phyloP scores from a whole-genome alignment of 2,888 invertebrate genomes.

The Sicus ferrugineus region DNA sequence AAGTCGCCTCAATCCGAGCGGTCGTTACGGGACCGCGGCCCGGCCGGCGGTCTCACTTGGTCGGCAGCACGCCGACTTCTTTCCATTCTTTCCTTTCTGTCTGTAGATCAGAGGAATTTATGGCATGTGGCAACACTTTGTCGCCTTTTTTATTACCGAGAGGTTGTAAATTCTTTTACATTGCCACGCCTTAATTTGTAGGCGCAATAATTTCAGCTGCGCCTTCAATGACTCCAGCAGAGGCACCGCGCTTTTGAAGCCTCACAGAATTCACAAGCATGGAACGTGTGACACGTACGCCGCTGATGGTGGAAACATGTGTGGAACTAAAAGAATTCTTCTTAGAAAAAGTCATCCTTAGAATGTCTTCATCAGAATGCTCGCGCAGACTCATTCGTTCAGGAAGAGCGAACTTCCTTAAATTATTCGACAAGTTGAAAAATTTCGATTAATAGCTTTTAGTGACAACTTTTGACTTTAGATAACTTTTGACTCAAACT shows the following conservation, averaged over 20 bases:
- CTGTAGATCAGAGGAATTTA: slow-evolving; percentile 20
- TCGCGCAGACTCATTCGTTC: too few species aligned
- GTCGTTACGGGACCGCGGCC: not conserved
- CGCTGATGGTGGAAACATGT: not conserved
- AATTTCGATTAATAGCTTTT: too few species aligned
- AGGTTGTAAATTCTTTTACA: slow-evolving; percentile 17
- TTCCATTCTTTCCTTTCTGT: not conserved
- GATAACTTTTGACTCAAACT: too few species aligned
- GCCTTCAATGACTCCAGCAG: not conserved
- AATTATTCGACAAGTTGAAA: too few species aligned
- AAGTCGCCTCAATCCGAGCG: too few species aligned
- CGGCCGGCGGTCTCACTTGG: too few species aligned
- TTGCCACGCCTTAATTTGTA: slow-evolving; percentile 23
- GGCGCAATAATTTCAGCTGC: slow-evolving; percentile 7
- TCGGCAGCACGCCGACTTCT: too few species aligned
- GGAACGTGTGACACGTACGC: not conserved
- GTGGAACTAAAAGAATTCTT: too few species aligned
- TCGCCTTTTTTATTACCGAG: slow-evolving; percentile 9
- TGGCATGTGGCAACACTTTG: slow-evolving; percentile 25
- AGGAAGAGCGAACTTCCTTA: too few species aligned
- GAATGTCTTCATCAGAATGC: too few species aligned
- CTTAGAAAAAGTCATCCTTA: too few species aligned
- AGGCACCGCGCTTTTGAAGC: not conserved
- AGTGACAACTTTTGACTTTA: too few species aligned
- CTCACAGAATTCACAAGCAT: not conserved